Conservation (phyloP, 2,888 invertebrate species). For the Machimus atricapillus region DNA sequence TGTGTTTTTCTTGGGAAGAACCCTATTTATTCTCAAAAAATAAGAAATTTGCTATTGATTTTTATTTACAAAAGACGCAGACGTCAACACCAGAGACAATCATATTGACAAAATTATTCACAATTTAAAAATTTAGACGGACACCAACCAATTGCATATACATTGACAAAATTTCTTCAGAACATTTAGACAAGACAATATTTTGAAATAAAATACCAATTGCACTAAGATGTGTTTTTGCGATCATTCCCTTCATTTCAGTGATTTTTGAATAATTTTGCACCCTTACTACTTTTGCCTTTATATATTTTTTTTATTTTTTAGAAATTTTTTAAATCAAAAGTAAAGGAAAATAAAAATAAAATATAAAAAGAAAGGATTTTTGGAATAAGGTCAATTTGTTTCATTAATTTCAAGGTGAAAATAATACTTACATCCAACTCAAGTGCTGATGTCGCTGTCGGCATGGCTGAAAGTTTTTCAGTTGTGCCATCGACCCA, state of each 20-base stretch:
- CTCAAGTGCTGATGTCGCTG: conserved; percentile 65
- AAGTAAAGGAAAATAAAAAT: not conserved
- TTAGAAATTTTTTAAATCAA: not conserved
- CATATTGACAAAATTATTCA: not conserved
- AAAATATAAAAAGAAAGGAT: not conserved
- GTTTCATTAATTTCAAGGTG: not conserved
- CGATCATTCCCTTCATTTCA: not conserved
- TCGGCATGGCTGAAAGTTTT: conserved; percentile 78
- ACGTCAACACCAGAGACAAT: not conserved
- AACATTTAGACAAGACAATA: not conserved
- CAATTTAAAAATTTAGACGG: not conserved
- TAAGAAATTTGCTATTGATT: not conserved
- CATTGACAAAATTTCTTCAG: not conserved
- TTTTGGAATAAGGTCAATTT: not conserved
- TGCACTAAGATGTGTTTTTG: not conserved
- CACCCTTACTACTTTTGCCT: not conserved
- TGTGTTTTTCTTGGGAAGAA: not conserved
- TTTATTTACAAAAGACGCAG: not conserved
- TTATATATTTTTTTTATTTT: not conserved
- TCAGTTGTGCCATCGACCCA: conserved; percentile 88
- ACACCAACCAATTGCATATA: not conserved
- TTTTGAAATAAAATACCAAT: not conserved
- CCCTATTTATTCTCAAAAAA: not conserved
- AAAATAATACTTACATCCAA: conserved; percentile 60
- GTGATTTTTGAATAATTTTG: not conserved